Base-by-base conservation (phyloP, 1,140 invertebrate genomes). In the Trissolcus basalis region DNA sequence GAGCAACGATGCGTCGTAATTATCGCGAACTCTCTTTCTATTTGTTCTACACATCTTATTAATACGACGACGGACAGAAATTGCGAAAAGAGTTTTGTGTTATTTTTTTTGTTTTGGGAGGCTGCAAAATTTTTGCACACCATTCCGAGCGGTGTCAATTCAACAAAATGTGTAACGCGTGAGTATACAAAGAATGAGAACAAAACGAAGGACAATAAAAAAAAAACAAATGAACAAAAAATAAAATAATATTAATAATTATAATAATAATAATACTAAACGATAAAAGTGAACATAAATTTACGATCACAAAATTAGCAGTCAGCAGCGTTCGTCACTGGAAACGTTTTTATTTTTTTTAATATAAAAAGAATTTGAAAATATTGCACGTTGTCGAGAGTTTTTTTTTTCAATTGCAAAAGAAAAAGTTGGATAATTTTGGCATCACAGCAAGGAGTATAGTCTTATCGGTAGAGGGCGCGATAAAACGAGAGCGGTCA, bases 361-460 rank as follows among this genome's bases (percentile, higher is more conserved):
- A 3, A 27, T 27, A 27, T 27, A 27, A 27, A 27, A 27, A 27
- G 19, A 27, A 27, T 27, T 27, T 27, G 19, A 27, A 27, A 3
- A 80, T 84, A 83, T 84, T 83, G 82, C 82, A 84, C 82, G 78
- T 82, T 64, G 33, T 76, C 55, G 44, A 65, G 72, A 68, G 63
- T 63, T 27, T 27, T 27, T 1, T 27, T 27, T 27, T 27, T 68
- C 51, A 59, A 77, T 72, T 67, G 76, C 59, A 64, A 67, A 69
- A 39, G 64, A 71, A 54, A 41, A n/a, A 65, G 50, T 70, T 67
- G 43, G 50, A 64, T 33, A 75, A 80, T 85, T 87, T 86, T 86
- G 86, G 84, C 84, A 87, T 88, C 86, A 87, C 83, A 83, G 86
- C 79, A 84, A 83, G 67, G 69, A 77, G 77, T 85, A 27, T 27